Conservation (phyloP, 2,113 vertebrate genomes). For the Hippocampus mohnikei region DNA sequence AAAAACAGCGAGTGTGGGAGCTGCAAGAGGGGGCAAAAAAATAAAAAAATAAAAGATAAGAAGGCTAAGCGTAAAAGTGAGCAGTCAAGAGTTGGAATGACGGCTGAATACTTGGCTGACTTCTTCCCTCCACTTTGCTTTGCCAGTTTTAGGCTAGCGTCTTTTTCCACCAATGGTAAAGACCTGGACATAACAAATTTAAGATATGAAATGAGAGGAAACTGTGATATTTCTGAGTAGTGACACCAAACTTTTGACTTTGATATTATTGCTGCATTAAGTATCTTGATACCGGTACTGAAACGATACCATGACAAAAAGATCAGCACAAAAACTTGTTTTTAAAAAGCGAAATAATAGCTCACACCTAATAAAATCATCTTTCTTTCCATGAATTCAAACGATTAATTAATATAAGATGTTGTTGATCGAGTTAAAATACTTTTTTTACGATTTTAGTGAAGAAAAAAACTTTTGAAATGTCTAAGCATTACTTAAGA, state of each 20-base stretch:
- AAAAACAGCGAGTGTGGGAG: neutral
- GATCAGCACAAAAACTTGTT: no score
- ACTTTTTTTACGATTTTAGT: no score
- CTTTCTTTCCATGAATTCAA: no score
- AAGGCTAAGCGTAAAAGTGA: slow-evolving; percentile 14
- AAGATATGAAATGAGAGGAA: neutral
- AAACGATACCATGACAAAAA: no score
- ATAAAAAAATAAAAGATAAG: slow-evolving; percentile 17
- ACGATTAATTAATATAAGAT: no score
- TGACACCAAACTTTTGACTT: neutral
- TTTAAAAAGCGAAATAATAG: no score
- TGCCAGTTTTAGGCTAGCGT: neutral
- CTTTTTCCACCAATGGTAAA: neutral
- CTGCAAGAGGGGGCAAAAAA: slow-evolving; percentile 28
- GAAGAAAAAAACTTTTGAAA: no score
- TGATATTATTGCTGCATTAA: no score
- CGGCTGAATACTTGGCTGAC: neutral
- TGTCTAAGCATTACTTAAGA: no score
- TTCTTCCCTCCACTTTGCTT: neutral
- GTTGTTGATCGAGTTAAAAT: no score
- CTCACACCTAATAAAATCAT: no score
- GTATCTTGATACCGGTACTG: no score
- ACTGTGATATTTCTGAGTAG: neutral
- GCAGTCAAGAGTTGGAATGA: slow-evolving; percentile 3
- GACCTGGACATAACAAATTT: neutral